phyloP scores from a whole-genome alignment of 2,888 invertebrate species.

The Homarus gammarus region DNA sequence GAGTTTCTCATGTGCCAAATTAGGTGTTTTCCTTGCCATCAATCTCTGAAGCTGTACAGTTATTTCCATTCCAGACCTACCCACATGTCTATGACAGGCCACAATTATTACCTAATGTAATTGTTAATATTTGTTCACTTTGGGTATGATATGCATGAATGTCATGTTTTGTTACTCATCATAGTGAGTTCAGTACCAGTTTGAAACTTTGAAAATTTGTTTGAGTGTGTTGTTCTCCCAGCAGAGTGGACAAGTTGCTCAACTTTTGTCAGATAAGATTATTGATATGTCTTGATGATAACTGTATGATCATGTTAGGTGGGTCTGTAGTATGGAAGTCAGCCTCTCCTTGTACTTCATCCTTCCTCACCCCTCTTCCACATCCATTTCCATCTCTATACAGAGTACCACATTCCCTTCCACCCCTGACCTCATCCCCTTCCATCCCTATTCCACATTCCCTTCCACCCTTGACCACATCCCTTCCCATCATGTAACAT shows the following conservation, averaged over 20 bases:
- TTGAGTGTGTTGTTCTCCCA: background rate
- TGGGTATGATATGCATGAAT: background rate
- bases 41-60: background rate
- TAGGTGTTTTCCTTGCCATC: background rate
- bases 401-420: too few relatives aligned
- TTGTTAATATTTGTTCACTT: background rate
- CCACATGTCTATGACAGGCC: background rate
- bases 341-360: background rate
- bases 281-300: background rate
- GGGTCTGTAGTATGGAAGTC: slow-evolving; percentile 24
- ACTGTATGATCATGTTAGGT: background rate
- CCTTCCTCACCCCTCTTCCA: too few relatives aligned
- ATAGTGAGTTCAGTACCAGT: too few relatives aligned
- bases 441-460: too few relatives aligned
- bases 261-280: background rate
- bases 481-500: too few relatives aligned
- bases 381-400: too few relatives aligned
- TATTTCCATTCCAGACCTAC: background rate
- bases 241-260: background rate
- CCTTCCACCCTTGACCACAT: too few relatives aligned
- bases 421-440: too few relatives aligned
- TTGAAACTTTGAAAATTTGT: background rate
- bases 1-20: slow-evolving; percentile 1
- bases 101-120: background rate
- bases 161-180: background rate